A percentile compares a stretch with the other conserved stretches of the same genome.
Evolutionary conservation across 2,113 vertebrate genomes (phyloP).

Genomic region (Origma solitaria): DNA sequence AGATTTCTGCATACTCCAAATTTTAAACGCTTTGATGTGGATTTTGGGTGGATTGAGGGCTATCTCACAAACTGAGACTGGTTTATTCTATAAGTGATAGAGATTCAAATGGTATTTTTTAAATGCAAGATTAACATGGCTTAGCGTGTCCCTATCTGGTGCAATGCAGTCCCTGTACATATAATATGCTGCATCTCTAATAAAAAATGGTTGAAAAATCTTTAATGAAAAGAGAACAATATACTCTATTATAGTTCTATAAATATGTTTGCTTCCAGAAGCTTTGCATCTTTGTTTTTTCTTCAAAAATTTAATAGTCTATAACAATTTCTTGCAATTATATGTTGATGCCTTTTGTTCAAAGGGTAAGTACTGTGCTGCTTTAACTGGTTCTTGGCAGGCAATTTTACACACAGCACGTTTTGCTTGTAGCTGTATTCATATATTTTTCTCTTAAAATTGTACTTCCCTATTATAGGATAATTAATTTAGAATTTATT

Average conservation of each 20-base stretch:
- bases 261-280: constrained; percentile 42
- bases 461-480: constrained; percentile 35
- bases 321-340: constrained; percentile 63
- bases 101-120: constrained; percentile 52
- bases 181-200: constrained; percentile 65
- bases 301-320: constrained; percentile 53
- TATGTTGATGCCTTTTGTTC: constrained; percentile 69
- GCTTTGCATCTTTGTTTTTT: constrained; percentile 30
- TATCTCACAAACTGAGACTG: constrained; percentile 41
- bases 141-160: constrained; percentile 62
- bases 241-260: neutral
- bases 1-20: constrained; percentile 45
- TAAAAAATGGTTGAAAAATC: constrained; percentile 62
- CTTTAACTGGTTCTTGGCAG: constrained; percentile 57
- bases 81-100: constrained; percentile 56
- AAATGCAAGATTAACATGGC: constrained; percentile 51
- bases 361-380: constrained; percentile 78
- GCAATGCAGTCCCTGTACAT: constrained; percentile 71
- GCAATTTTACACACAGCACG: neutral
- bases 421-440: neutral
- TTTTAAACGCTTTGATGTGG: constrained; percentile 50
- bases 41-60: constrained; percentile 63
- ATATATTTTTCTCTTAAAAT: neutral
- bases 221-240: constrained; percentile 53
- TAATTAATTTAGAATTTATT: constrained; percentile 53